phyloP scores from a whole-genome alignment of 2,113 vertebrate species.

The Colistium nudipinnis region DNA sequence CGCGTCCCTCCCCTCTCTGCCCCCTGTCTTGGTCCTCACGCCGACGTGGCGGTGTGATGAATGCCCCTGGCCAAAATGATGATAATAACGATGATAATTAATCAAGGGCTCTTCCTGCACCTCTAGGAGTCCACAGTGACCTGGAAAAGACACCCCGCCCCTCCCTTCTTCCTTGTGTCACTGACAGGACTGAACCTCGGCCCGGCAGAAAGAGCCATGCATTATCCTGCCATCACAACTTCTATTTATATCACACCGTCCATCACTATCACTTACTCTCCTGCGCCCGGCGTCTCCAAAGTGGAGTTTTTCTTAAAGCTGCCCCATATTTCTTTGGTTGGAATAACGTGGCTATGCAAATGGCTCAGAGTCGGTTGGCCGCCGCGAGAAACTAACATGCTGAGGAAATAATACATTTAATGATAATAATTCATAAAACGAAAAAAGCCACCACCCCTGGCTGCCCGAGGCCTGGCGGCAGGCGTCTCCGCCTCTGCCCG shows the following conservation, averaged over 20 bases:
- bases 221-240: slow-evolving; percentile 86
- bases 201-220: slow-evolving; percentile 80
- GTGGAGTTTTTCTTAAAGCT: slow-evolving; percentile 84
- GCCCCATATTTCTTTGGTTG: slow-evolving; percentile 81
- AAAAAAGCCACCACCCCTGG: slow-evolving; percentile 58
- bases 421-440: no score
- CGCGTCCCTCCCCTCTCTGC: slow-evolving; percentile 32
- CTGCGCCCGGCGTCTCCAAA: slow-evolving; percentile 73
- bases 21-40: slow-evolving; percentile 57
- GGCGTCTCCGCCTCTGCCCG: slow-evolving; percentile 18
- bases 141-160: slow-evolving; percentile 78
- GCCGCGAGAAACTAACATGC: slow-evolving; percentile 77
- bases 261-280: slow-evolving; percentile 86
- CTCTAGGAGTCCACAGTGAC: slow-evolving; percentile 78
- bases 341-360: slow-evolving; percentile 80
- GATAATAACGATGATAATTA: slow-evolving; percentile 85
- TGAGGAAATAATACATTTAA: no score
- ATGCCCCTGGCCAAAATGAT: slow-evolving; percentile 77
- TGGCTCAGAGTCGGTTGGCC: slow-evolving; percentile 71
- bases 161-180: slow-evolving; percentile 69
- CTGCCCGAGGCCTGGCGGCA: slow-evolving; percentile 55
- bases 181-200: slow-evolving; percentile 83
- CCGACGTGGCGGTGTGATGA: slow-evolving; percentile 79
- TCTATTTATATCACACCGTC: slow-evolving; percentile 87
- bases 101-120: slow-evolving; percentile 82